Evolutionary conservation across 1,140 invertebrate species (phyloP).

Genomic region (Microplitis mediator): DNA sequence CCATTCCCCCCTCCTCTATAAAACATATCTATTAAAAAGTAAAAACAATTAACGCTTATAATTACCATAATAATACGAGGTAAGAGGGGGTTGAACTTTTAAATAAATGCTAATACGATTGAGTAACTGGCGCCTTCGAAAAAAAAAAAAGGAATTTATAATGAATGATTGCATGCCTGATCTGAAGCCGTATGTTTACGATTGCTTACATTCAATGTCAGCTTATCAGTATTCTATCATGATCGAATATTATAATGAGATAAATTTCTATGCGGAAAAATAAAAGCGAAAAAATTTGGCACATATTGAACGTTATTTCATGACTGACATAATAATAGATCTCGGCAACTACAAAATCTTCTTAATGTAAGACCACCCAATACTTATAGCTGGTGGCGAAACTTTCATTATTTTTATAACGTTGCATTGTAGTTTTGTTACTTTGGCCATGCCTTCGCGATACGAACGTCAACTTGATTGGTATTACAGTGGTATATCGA

Average conservation of each 20-base stretch:
- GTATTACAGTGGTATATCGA: slow-evolving; percentile 40
- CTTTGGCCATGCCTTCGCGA: slow-evolving; percentile 8
- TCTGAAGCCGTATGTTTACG: too few relatives aligned
- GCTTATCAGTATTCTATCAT: background rate
- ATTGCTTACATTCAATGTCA: background rate
- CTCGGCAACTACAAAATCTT: background rate
- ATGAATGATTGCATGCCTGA: too few relatives aligned
- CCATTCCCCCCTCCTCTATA: too few relatives aligned
- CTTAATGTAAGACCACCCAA: slow-evolving; percentile 9
- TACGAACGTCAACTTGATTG: slow-evolving; percentile 32
- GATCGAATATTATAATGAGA: background rate
- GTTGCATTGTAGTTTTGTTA: background rate
- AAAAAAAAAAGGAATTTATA: too few relatives aligned
- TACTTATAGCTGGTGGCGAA: background rate
- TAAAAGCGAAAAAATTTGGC: background rate
- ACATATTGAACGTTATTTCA: background rate
- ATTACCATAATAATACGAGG: too few relatives aligned
- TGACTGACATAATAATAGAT: slow-evolving; percentile 19
- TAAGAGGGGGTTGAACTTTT: too few relatives aligned
- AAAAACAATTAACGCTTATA: too few relatives aligned
- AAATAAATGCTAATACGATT: too few relatives aligned
- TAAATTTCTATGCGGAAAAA: background rate
- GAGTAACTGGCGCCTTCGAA: too few relatives aligned
- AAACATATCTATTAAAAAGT: too few relatives aligned
- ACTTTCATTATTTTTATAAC: background rate